Evolutionary conservation across 2,888 invertebrate genomes (phyloP), one percentile per base, ranked within the genome.

Genomic region (Acleris laterana): DNA sequence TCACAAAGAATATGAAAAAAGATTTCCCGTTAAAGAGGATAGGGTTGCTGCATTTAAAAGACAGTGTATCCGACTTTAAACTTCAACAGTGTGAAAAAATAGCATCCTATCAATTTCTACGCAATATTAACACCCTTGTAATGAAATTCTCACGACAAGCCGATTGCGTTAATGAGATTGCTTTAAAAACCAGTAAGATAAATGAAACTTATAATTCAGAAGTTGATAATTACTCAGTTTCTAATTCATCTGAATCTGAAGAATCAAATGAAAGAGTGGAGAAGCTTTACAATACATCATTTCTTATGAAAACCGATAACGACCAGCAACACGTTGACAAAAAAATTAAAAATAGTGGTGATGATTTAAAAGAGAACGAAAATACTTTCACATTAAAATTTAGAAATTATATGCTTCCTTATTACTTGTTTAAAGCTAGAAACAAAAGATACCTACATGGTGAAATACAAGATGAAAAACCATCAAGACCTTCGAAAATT

Each of bases 41-140:
- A 1, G 38, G 38, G 13, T 4, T 38, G 1, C 3, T 38, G 7
- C n/a, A 46, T 2, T 7, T 6, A 4, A 16, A 46, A 46, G 7
- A 16, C 0, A 17, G 46, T 25, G n/a, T 5, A 2, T 16, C 44
- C 17, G 17, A 57, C 1, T 46, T n/a, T 16, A 25, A 46, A 16
- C 57, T 9, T n/a, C 11, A 7, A 16, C n/a, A 44, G 6, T 57
- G 57, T 46, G 57, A 57, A 57, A 44, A 57, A 46, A 25, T 57
- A 5, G 44, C 57, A 2, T 46, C 25, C 5, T n/a, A 25, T n/a
- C 57, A 57, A 46, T 57, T 57, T 46, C 20, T 57, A 4, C 22
- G n/a, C 22, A 25, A 22, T 13, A 22, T 57, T 5, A n/a, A 57
- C 22, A 9, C 25, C 17, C 22, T 46, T 28, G 44, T 57, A 25